A percentile compares a stretch with the other conserved stretches of the same genome.
phyloP scores from a whole-genome alignment of 2,113 vertebrate genomes.

The Cyphomyrus discorhynchus region DNA sequence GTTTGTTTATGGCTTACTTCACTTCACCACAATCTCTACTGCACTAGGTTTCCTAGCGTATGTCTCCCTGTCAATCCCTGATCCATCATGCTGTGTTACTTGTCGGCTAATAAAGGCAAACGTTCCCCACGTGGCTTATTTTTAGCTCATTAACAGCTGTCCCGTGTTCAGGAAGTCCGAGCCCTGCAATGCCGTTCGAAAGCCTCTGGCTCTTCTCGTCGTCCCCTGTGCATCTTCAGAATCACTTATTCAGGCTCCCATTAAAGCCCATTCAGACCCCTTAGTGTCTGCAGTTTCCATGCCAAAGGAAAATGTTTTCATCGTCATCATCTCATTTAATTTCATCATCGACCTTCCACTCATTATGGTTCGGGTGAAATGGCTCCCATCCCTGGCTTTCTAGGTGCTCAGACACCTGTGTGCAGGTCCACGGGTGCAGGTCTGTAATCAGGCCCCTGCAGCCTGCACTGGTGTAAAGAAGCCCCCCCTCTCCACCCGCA shows the following conservation, averaged over 20 bases:
- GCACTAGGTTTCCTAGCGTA: neutral
- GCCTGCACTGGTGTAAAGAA: neutral
- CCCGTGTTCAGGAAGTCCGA: neutral
- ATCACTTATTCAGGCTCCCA: neutral
- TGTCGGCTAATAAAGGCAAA: neutral
- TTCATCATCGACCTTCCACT: neutral
- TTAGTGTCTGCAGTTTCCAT: neutral
- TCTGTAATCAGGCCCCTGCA: neutral
- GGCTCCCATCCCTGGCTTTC: neutral
- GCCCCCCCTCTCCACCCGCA: neutral
- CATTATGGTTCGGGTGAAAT: neutral
- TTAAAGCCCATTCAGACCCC: neutral
- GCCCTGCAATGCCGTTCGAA: neutral
- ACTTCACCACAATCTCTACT: neutral
- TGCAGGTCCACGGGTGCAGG: neutral
- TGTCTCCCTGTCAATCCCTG: neutral
- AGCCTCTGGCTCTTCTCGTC: neutral
- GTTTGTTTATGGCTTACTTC: neutral
- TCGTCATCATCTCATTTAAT: neutral
- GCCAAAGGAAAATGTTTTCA: neutral
- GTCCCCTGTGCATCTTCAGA: neutral
- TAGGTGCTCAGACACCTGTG: neutral
- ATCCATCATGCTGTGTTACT: neutral
- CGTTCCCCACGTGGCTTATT: neutral
- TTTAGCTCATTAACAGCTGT: neutral